These are phyloP conservation scores for Guaruba guarouba DNA, from an alignment of 2,113 vertebrate genomes.

Conservation along the genomic window DNA sequence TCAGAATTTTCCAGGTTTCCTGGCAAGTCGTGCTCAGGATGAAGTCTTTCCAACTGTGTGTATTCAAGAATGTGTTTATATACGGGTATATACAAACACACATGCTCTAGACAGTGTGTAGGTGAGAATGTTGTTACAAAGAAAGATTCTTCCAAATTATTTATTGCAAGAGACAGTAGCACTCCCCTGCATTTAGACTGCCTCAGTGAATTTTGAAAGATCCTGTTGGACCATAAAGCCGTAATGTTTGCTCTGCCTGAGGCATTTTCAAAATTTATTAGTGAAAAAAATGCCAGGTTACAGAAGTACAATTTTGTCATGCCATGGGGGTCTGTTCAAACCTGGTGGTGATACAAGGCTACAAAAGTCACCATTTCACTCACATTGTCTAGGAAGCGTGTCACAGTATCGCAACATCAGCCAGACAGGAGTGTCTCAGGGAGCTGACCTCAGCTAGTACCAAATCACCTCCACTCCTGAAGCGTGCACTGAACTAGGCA, in stretches of 20 bases:
- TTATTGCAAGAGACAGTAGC: background rate
- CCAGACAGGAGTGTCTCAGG: background rate
- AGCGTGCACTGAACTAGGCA: accelerated
- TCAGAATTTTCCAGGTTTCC: conserved; percentile 3
- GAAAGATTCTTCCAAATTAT: conserved; percentile 18
- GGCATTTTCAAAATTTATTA: background rate
- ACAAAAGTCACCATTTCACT: background rate
- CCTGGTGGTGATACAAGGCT: background rate
- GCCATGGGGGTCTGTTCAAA: background rate
- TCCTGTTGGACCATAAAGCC: background rate
- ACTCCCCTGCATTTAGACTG: background rate
- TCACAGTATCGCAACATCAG: no score
- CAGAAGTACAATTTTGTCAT: background rate
- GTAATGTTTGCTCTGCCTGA: background rate
- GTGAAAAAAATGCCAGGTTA: background rate
- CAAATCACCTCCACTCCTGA: background rate
- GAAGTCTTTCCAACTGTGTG: conserved; percentile 2
- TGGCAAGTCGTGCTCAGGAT: background rate
- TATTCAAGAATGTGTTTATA: background rate
- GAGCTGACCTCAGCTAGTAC: background rate
- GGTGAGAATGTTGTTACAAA: conserved; percentile 10
- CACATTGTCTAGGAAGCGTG: background rate
- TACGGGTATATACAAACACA: background rate
- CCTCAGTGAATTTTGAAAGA: background rate
- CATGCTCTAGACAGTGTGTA: background rate